phyloP scores from a whole-genome alignment of 1,140 invertebrate genomes.

The Reticulitermes speratus region DNA sequence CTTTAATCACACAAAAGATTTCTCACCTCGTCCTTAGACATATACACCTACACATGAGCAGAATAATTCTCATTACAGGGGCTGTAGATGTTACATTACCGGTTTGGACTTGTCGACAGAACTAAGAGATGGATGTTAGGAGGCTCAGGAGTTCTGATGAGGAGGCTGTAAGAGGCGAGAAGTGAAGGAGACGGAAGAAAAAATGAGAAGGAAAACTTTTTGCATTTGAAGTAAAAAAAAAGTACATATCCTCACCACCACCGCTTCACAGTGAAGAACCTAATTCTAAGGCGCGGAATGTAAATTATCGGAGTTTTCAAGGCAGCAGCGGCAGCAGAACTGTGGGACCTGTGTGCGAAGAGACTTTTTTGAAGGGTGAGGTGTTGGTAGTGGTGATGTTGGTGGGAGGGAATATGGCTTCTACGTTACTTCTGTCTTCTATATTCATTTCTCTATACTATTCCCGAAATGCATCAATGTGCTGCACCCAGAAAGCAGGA shows the following conservation, averaged over 20 bases:
- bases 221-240: constrained; percentile 26
- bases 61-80: background rate
- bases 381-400: background rate
- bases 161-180: background rate
- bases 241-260: background rate
- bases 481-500: background rate
- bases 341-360: constrained; percentile 7
- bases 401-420: constrained; percentile 12
- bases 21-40: background rate
- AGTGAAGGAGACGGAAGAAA: constrained; percentile 13
- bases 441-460: background rate
- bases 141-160: background rate
- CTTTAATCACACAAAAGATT: background rate
- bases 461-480: constrained; percentile 25
- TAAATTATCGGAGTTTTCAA: constrained; percentile 35
- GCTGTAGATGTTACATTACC: constrained; percentile 1
- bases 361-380: background rate
- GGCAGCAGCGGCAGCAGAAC: background rate
- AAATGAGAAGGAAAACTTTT: background rate
- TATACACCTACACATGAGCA: too few species aligned
- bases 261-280: constrained; percentile 18
- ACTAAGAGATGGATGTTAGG: background rate
- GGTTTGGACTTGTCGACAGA: constrained; percentile 1
- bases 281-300: constrained; percentile 35
- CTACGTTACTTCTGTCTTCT: constrained; percentile 8